These are phyloP conservation scores for Ophion costatus DNA, from an alignment of 2,888 invertebrate species.

Conservation along the genomic window DNA sequence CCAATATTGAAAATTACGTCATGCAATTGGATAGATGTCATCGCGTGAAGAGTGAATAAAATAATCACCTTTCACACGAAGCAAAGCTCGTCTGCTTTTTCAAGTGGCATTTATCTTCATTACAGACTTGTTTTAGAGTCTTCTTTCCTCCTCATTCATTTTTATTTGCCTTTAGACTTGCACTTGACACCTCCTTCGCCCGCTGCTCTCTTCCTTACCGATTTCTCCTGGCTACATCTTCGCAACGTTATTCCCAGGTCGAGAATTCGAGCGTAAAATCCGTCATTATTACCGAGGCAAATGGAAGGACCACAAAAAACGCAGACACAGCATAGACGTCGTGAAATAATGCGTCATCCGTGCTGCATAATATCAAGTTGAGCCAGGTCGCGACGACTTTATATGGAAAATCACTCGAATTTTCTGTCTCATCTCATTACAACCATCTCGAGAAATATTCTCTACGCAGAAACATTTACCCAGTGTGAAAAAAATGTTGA, in stretches of 20 bases:
- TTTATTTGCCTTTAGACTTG: conserved; percentile 12
- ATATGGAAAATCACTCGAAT: conserved; percentile 48
- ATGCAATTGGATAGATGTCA: neutral
- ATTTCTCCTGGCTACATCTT: conserved; percentile 12
- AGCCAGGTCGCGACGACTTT: conserved; percentile 67
- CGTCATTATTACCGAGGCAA: conserved; percentile 52
- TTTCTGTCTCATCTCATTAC: neutral
- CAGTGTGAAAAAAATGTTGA: too few species aligned
- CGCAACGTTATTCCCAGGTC: conserved; percentile 6
- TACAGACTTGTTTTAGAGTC: conserved; percentile 22
- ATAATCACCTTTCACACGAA: conserved; percentile 11
- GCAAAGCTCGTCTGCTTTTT: conserved; percentile 7
- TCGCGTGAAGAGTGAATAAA: conserved; percentile 25
- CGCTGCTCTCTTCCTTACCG: neutral
- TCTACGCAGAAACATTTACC: too few species aligned
- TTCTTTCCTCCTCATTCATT: conserved; percentile 14
- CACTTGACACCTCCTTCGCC: neutral
- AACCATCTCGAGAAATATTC: too few species aligned
- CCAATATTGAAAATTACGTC: conserved; percentile 11
- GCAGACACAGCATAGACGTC: conserved; percentile 19
- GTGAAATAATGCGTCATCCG: conserved; percentile 41
- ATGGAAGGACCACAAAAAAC: conserved; percentile 39
- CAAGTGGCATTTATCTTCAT: conserved; percentile 5
- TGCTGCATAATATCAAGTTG: conserved; percentile 53
- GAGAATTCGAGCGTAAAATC: conserved; percentile 46